Base-by-base conservation (phyloP, 2,797 vertebrate genomes). In the Potorous gilbertii region DNA sequence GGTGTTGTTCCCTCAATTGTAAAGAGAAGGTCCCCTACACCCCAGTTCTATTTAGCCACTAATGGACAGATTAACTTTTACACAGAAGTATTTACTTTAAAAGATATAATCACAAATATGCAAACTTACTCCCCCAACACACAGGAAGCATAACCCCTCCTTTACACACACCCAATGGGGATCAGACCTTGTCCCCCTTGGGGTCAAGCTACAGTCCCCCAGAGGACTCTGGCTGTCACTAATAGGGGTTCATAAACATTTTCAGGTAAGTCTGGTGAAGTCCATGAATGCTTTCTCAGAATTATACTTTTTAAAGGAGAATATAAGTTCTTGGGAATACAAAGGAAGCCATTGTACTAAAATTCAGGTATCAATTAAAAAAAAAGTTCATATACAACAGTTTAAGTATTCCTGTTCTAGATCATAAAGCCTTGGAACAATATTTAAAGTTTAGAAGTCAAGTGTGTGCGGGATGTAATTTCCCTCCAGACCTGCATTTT, bases 401-500 rank as follows among this genome's bases (percentile, higher is more conserved):
- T 21, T 46, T 46, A 24, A 81, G 40, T 46, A 81, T 21, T 6
- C 6, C 40, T 46, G 18, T 81, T 46, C 66, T 81, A 46, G 66
- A 81, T 9, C 66, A 81, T 81, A 81, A 81, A 40, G n/a, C 34
- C 13, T 81, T 81, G 8, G 6, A 81, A 81, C 18, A 46, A 46
- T 21, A 81, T 81, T 81, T 81, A 81, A 81, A 46, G n/a, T 81
- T 40, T 81, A 46, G 66, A 74, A 81, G 21, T 40, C 40, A 81
- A 81, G n/a, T 55, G 92, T n/a, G 11, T 96, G 93, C 96, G 96
- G 96, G 27, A 31, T 95, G 96, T 97, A 97, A 97, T 97, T 97
- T 97, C 97, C 97, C 96, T 95, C 96, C 95, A 97, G 96, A 95
- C 97, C 97, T 98, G 97, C 97, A 97, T 98, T 97, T 98, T 97